Conservation (phyloP, 2,113 vertebrate genomes). For the Pagrus major region DNA sequence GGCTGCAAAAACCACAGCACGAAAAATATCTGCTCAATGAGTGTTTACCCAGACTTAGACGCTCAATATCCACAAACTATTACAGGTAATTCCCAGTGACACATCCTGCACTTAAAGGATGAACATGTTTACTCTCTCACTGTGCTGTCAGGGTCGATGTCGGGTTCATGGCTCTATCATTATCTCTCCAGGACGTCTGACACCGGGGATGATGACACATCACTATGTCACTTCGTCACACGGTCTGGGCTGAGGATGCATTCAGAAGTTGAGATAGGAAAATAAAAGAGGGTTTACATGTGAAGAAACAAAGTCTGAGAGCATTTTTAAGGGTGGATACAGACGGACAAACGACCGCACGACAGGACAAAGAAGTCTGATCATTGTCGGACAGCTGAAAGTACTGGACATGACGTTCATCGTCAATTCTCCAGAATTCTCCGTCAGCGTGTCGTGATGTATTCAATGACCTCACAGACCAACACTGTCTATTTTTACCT, state of each 20-base stretch:
- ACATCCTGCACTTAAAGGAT: neutral
- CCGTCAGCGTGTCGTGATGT: too few species aligned
- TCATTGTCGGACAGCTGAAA: too few species aligned
- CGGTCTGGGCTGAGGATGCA: neutral
- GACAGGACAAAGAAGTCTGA: too few species aligned
- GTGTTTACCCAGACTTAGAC: slow-evolving; percentile 3
- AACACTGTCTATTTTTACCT: too few species aligned
- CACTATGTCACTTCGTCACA: slow-evolving; percentile 27
- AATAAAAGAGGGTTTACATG: too few species aligned
- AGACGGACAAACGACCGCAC: too few species aligned
- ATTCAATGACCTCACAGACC: too few species aligned
- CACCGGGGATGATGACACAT: neutral
- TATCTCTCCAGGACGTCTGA: slow-evolving; percentile 22
- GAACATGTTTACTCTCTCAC: neutral
- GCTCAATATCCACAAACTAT: slow-evolving; percentile 30
- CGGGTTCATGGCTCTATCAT: slow-evolving; percentile 13
- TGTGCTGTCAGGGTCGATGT: neutral
- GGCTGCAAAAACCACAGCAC: slow-evolving; percentile 18
- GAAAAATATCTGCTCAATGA: neutral
- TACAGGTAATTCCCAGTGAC: slow-evolving; percentile 16
- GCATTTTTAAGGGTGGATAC: too few species aligned
- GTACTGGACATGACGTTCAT: too few species aligned
- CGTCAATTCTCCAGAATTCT: too few species aligned
- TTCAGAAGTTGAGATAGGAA: neutral
- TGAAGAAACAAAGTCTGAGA: too few species aligned